Conservation (phyloP, 2,113 vertebrate species). For the Rafetus swinhoei region DNA sequence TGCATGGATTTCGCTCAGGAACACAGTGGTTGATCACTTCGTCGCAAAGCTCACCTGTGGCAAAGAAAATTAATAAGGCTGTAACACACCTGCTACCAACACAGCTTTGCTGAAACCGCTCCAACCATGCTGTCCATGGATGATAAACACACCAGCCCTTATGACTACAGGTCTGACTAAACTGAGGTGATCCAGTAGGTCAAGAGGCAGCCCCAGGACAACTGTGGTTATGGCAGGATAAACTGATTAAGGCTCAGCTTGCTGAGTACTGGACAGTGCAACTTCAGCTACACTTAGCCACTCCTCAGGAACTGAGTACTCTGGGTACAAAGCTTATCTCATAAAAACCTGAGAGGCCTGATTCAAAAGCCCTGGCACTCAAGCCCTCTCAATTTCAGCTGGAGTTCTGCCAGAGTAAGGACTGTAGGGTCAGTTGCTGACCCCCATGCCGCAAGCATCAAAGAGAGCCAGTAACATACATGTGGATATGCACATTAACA, state of each 20-base stretch:
- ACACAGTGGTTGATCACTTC: conserved; percentile 91
- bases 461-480: conserved; percentile 40
- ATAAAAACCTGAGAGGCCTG: not conserved
- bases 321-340: not conserved
- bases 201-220: not conserved
- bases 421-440: conserved; percentile 33
- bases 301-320: not conserved
- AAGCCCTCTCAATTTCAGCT: not conserved
- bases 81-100: not conserved
- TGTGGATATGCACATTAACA: conserved; percentile 7
- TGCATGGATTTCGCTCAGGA: conserved; percentile 88
- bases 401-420: not conserved
- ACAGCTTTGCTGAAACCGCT: not conserved
- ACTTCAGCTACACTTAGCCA: not conserved
- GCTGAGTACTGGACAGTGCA: not conserved
- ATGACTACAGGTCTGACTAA: not conserved
- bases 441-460: conserved; percentile 42
- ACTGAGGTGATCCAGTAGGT: conserved; percentile 22
- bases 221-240: not conserved
- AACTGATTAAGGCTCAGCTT: not conserved
- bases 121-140: not conserved
- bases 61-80: conserved; percentile 36
- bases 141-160: not conserved
- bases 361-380: not conserved
- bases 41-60: conserved; percentile 92